phyloP scores from a whole-genome alignment of 2,888 invertebrate species.

The Nomada fabriciana region DNA sequence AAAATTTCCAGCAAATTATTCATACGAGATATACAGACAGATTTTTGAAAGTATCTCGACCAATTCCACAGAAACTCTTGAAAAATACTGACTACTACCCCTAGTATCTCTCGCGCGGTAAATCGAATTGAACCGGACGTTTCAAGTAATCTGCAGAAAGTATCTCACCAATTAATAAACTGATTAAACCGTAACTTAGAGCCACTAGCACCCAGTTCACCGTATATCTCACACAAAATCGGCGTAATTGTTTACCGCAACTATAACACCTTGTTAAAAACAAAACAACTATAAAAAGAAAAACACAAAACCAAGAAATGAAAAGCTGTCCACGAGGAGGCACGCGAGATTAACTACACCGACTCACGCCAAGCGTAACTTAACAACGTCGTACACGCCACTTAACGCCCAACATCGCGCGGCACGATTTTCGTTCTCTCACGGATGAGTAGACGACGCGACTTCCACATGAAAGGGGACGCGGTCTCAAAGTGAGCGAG shows the following conservation, averaged over 20 bases:
- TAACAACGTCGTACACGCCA: slow-evolving; percentile 64
- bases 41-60: no score
- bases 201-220: neutral
- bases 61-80: no score
- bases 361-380: slow-evolving; percentile 65
- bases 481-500: slow-evolving; percentile 41
- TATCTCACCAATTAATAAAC: no score
- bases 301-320: neutral
- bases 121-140: no score
- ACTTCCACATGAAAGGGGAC: slow-evolving; percentile 21
- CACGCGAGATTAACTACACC: slow-evolving; percentile 62
- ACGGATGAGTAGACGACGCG: slow-evolving; percentile 6
- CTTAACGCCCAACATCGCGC: slow-evolving; percentile 63
- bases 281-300: neutral
- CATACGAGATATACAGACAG: no score
- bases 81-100: no score
- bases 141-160: no score
- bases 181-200: no score
- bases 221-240: slow-evolving; percentile 6
- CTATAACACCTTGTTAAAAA: neutral
- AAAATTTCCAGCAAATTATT: no score
- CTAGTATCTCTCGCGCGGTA: no score
- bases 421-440: slow-evolving; percentile 46
- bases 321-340: slow-evolving; percentile 34
- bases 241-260: neutral